Evolutionary conservation across 2,888 invertebrate genomes (phyloP), one percentile per base, ranked within the genome.

Genomic region (Druceiella hillmani): DNA sequence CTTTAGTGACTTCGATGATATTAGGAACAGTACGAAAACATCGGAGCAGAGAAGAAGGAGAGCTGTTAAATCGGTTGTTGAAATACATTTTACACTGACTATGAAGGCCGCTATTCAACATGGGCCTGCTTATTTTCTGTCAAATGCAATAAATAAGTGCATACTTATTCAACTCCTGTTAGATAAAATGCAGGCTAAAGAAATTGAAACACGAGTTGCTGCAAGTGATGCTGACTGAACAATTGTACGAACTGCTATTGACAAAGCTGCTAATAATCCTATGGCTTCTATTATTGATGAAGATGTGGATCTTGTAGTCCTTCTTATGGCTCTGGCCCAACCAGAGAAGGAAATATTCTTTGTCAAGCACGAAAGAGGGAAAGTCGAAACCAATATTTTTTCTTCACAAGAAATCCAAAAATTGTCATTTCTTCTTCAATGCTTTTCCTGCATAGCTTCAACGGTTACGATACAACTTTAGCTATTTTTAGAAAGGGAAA

Each of bases 101-200:
- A 32, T 37, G 32, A 37, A 15, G 37, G 37, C 27, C 17, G 27
- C 31, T 29, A 26, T 39, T 29, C 39, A 34, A 17, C 39, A 34
- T 30, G 27, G 33, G 28, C 13, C n/a, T n/a, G n/a, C n/a, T n/a
- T n/a, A 38, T 33, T 38, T 38, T 15, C 22, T 28, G 26, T 22
- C 31, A 30, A 36, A 37, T 31, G 15, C 25, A 25, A 32, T 32
- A 32, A 37, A 12, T 28, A 37, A 37, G 20, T 37, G 26, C 17
- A 26, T 27, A 15, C 37, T 37, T 9, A 37, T 37, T 17, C 11
- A 27, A 27, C n/a, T n/a, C n/a, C n/a, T n/a, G n/a, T n/a, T n/a
- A n/a, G n/a, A n/a, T n/a, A 27, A 3, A 10, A 27, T 27, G 28
- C 28, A 27, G 28, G 12, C 28, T 20, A 32, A 9, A 2, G 14